phyloP scores from a whole-genome alignment of 2,888 invertebrate species.

The Colletes collaris region DNA sequence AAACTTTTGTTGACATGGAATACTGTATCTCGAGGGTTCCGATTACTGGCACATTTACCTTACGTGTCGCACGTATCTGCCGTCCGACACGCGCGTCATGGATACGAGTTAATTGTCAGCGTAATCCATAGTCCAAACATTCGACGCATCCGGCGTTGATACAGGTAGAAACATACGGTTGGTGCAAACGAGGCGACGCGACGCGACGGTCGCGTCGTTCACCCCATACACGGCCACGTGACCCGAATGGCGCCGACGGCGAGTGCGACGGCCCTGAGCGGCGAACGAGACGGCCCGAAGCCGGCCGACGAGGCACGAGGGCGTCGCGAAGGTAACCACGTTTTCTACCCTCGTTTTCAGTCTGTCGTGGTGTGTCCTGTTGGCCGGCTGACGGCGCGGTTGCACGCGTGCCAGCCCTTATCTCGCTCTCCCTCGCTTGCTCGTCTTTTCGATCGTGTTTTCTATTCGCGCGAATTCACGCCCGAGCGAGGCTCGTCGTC shows the following conservation, averaged over 20 bases:
- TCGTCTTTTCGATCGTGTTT: neutral
- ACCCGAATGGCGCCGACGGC: conserved; percentile 54
- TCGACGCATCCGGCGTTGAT: neutral
- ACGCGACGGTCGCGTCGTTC: conserved; percentile 59
- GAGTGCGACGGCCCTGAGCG: conserved; percentile 64
- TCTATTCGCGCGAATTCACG: conserved; percentile 7
- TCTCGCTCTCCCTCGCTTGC: conserved; percentile 42
- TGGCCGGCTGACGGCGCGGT: conserved; percentile 63
- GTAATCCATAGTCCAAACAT: neutral
- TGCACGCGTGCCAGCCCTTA: conserved; percentile 53
- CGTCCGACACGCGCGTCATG: too few relatives aligned
- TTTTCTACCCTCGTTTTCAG: conserved; percentile 73
- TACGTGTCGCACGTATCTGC: too few relatives aligned
- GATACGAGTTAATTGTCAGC: too few relatives aligned
- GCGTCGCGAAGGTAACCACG: conserved; percentile 67
- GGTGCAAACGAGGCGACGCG: neutral
- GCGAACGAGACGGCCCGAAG: conserved; percentile 51
- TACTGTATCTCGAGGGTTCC: too few relatives aligned
- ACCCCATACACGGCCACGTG: conserved; percentile 52
- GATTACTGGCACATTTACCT: too few relatives aligned
- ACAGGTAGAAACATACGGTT: conserved; percentile 4
- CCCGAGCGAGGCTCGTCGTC: neutral
- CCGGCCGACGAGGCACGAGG: conserved; percentile 67
- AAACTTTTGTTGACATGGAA: too few relatives aligned
- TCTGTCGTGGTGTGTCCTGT: conserved; percentile 71